These are phyloP conservation scores for Drosophila albomicans DNA, from an alignment of 1,140 invertebrate species.

Conservation along the genomic window DNA sequence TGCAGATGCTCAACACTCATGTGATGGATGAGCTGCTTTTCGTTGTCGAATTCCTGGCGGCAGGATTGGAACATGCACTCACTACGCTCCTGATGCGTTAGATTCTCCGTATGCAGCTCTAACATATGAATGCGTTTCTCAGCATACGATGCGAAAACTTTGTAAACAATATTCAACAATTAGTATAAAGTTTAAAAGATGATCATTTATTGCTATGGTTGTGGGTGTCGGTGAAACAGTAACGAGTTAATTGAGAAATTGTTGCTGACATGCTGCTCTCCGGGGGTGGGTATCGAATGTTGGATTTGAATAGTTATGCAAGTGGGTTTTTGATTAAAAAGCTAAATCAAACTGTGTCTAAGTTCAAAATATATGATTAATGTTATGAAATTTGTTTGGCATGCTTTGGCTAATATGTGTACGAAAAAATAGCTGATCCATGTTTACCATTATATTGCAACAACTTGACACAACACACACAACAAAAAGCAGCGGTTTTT, in stretches of 20 bases:
- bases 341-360: slow-evolving; percentile 12
- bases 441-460: slow-evolving; percentile 67
- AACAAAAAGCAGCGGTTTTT: slow-evolving; percentile 63
- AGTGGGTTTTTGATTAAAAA: slow-evolving; percentile 11
- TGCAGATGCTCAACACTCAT: slow-evolving; percentile 67
- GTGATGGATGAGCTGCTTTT: slow-evolving; percentile 64
- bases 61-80: slow-evolving; percentile 76
- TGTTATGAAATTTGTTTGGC: slow-evolving; percentile 19
- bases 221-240: not conserved
- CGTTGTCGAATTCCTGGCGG: slow-evolving; percentile 63
- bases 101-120: slow-evolving; percentile 70
- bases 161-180: not conserved
- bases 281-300: slow-evolving; percentile 31
- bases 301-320: slow-evolving; percentile 49
- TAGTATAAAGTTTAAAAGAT: not conserved
- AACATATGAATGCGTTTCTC: slow-evolving; percentile 81
- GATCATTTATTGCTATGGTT: not conserved
- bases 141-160: slow-evolving; percentile 74
- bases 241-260: slow-evolving; percentile 4
- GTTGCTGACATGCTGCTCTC: slow-evolving; percentile 59
- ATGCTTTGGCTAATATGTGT: slow-evolving; percentile 66
- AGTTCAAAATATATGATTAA: not conserved
- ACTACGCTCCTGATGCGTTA: slow-evolving; percentile 75
- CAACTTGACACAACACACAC: slow-evolving; percentile 68
- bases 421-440: slow-evolving; percentile 57